phyloP scores from a whole-genome alignment of 2,888 invertebrate species.

The Cryptus armator region DNA sequence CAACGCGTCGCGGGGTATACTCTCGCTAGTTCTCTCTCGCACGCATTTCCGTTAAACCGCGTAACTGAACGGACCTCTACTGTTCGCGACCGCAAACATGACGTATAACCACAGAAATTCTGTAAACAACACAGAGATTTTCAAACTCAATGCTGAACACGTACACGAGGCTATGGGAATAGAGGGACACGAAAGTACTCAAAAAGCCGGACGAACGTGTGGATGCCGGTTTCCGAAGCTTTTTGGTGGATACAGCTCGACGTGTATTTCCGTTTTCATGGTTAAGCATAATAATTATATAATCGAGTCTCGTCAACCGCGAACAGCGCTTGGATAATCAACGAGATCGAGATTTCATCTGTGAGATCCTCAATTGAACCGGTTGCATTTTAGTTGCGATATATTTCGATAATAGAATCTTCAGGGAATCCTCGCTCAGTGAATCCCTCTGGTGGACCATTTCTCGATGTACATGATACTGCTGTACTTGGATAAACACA shows the following conservation, averaged over 20 bases:
- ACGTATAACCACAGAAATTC: constrained; percentile 72
- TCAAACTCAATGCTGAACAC: constrained; percentile 47
- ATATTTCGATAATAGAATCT: constrained; percentile 28
- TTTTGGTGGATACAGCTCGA: not conserved
- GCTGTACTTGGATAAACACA: constrained; percentile 3
- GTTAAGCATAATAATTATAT: constrained; percentile 35
- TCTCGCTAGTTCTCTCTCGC: constrained; percentile 14
- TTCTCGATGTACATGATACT: not conserved
- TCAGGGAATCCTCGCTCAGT: not conserved
- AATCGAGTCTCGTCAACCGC: constrained; percentile 26
- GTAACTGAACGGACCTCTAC: constrained; percentile 69
- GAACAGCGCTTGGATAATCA: not conserved
- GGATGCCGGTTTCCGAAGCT: not conserved
- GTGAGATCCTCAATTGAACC: not conserved
- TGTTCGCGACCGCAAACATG: constrained; percentile 63
- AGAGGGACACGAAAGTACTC: not conserved
- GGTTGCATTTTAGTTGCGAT: not conserved
- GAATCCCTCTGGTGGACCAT: not conserved
- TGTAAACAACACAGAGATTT: constrained; percentile 68
- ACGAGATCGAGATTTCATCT: not conserved
- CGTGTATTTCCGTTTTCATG: not conserved
- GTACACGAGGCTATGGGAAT: not conserved
- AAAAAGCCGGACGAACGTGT: not conserved
- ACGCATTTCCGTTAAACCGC: constrained; percentile 61
- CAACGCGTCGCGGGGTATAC: constrained; percentile 49